These are phyloP conservation scores for Euproctis similis DNA, from an alignment of 2,888 invertebrate species.

Conservation along the genomic window DNA sequence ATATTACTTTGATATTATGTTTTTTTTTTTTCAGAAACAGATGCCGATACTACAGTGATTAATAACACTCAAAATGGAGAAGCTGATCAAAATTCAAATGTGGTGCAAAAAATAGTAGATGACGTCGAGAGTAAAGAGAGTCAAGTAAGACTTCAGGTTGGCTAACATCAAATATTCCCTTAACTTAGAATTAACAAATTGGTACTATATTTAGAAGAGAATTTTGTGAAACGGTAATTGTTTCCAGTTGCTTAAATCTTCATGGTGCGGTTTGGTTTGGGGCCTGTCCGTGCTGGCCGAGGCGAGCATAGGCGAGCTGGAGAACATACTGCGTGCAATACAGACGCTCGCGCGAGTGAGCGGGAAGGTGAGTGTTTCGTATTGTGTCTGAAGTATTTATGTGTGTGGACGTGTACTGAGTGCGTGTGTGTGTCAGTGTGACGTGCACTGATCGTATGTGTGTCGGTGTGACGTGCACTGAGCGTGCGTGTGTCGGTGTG, in stretches of 20 bases:
- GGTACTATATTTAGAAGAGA: no score
- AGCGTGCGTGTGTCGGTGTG: no score
- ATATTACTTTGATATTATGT: background rate
- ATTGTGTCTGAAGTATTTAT: no score
- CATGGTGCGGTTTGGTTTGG: conserved; percentile 95
- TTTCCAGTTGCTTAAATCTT: conserved; percentile 89
- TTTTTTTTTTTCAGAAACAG: no score
- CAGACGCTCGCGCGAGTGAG: conserved; percentile 93
- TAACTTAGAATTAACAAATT: no score
- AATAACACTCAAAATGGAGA: conserved; percentile 51
- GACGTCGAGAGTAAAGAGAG: conserved; percentile 53
- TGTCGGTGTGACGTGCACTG: no score
- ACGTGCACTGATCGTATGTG: no score
- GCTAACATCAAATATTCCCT: no score
- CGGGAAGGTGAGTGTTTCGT: conserved; percentile 84
- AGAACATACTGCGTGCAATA: conserved; percentile 92
- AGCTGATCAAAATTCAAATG: conserved; percentile 60
- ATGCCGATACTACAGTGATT: conserved; percentile 36
- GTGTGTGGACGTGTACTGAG: no score
- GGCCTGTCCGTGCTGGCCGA: conserved; percentile 94
- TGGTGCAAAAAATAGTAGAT: conserved; percentile 57
- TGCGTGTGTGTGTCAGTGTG: no score
- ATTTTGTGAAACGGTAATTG: no score
- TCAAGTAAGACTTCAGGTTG: conserved; percentile 50
- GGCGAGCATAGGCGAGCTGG: conserved; percentile 96